Base-by-base conservation (phyloP, 2,797 vertebrate genomes). In the Pseudochaenichthys georgianus region DNA sequence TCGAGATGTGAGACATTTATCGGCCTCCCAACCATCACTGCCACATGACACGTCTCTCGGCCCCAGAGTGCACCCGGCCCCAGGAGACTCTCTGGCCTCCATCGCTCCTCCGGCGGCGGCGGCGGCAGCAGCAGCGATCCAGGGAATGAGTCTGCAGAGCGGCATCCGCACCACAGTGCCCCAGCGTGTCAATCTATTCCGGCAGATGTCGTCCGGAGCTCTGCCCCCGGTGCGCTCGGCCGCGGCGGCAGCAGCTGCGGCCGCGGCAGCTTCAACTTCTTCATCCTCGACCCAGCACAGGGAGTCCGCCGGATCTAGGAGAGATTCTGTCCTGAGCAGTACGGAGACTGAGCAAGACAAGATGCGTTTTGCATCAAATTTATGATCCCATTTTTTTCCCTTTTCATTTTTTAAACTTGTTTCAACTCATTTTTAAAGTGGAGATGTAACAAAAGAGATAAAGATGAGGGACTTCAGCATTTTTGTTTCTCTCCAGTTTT, bases 161-260 rank as follows among this genome's bases (percentile, higher is more conserved):
- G 92, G 94, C 64, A 92, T 93, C 84, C 95, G 97, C 85, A 94
- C 94, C 93, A 94, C 94, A 0, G 96, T 98, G 60, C 97, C 97
- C 2, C 97, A 96, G 88, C 92, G 97, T 74, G 96, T 99, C 87
- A 95, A 96, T 31, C 95, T 99, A 59, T 99, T 99, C 94, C 95
- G 97, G 62, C 98, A 99, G 94, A 99, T 99, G 98, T 99, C 98
- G 1, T 99, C 98, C 1, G 97, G 98, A 83, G 97, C 98, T 54
- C 91, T 98, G 74, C 97, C 98, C 12, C 97, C 97, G 0, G 95
- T 95, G 65, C 96, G 97, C 65, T 91, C 93, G 0, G 83, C 91
- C 1, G 79, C 89, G 2, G 96, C 94, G 0, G 93, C 94, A 12
- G 93, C 94, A 0, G 92, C 94, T 0, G 77, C 94, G 0, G 86